These are phyloP conservation scores for Periophthalmus magnuspinnatus DNA, from an alignment of 2,797 vertebrate genomes.

Conservation along the genomic window DNA sequence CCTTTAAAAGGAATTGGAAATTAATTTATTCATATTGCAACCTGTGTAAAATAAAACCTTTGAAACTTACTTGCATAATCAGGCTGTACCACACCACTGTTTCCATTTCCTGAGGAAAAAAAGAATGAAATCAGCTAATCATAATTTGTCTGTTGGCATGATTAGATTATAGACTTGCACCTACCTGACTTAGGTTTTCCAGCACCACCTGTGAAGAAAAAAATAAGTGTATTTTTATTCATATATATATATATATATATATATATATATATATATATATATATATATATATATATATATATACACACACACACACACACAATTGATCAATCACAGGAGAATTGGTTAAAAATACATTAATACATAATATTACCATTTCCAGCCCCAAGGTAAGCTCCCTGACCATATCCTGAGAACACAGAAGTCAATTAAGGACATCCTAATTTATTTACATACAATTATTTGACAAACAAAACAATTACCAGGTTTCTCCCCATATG, in stretches of 20 bases:
- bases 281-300: too few relatives aligned
- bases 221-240: too few relatives aligned
- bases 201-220: conserved; percentile 9
- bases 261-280: too few relatives aligned
- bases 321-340: background rate
- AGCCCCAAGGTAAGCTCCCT: conserved; percentile 53
- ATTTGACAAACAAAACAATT: background rate
- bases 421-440: background rate
- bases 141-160: background rate
- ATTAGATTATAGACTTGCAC: background rate
- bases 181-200: conserved; percentile 38
- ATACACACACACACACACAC: too few relatives aligned
- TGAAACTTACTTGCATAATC: conserved; percentile 50
- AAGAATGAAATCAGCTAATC: background rate
- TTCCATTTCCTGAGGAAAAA: conserved; percentile 48
- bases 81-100: conserved; percentile 55
- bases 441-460: background rate
- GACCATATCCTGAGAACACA: conserved; percentile 55
- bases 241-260: too few relatives aligned
- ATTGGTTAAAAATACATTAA: background rate
- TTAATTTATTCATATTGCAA: background rate
- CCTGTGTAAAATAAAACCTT: background rate
- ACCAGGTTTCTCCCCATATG: conserved; percentile 39
- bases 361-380: conserved; percentile 44
- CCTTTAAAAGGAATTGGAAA: conserved; percentile 30